Evolutionary conservation across 2,797 vertebrate genomes (phyloP).

Genomic region (Sebastes flavidus): DNA sequence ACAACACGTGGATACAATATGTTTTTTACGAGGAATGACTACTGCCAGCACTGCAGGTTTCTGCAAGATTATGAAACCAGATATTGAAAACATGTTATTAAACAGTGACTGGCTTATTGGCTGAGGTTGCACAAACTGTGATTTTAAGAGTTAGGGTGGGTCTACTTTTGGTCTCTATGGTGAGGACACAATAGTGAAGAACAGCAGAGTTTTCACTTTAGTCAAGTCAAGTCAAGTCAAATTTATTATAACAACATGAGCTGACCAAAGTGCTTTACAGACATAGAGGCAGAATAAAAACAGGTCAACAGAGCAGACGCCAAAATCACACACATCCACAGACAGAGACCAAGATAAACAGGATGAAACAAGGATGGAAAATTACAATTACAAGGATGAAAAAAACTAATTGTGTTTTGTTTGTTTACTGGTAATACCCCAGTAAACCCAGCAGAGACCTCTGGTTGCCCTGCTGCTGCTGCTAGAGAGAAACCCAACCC

Average conservation of each 20-base stretch:
- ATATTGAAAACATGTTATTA: not conserved
- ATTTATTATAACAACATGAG: too few relatives aligned
- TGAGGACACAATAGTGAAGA: not conserved
- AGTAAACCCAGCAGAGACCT: not conserved
- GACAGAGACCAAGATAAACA: too few relatives aligned
- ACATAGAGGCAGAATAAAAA: too few relatives aligned
- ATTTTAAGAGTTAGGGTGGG: conserved; percentile 28
- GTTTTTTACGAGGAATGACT: not conserved
- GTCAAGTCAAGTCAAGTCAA: too few relatives aligned
- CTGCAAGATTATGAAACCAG: conserved; percentile 3
- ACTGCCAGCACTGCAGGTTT: not conserved
- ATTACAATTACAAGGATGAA: not conserved
- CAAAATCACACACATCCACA: too few relatives aligned
- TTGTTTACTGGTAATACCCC: not conserved
- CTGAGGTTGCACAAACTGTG: conserved; percentile 5
- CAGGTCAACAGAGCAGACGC: too few relatives aligned
- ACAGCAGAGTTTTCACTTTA: conserved; percentile 2
- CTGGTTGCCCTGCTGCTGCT: not conserved
- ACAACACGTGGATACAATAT: not conserved
- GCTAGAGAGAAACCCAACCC: conserved; percentile 11
- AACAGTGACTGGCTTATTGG: not conserved
- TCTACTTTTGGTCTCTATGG: conserved; percentile 15
- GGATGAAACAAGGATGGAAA: too few relatives aligned
- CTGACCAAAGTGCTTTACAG: too few relatives aligned
- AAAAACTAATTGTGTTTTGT: not conserved